phyloP scores from a whole-genome alignment of 2,888 invertebrate genomes.

The Apotomis capreana region DNA sequence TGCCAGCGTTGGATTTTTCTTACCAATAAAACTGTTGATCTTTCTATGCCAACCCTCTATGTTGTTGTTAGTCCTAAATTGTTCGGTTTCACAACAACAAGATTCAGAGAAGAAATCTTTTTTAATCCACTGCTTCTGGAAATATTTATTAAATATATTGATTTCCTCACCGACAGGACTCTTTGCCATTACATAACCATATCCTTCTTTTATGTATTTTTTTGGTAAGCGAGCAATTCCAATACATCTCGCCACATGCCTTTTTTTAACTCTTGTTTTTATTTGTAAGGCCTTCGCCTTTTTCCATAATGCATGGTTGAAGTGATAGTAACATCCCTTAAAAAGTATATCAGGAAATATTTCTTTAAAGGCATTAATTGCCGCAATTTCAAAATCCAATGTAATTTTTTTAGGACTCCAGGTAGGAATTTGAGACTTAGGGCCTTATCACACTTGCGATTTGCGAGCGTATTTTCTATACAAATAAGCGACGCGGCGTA shows the following conservation, averaged over 20 bases:
- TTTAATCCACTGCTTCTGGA: conserved; percentile 5
- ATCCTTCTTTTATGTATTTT: conserved; percentile 4
- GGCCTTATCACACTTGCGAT: no score
- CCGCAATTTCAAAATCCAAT: not conserved
- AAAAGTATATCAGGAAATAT: not conserved
- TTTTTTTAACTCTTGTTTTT: conserved; percentile 13
- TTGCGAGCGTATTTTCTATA: no score
- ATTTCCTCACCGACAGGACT: not conserved
- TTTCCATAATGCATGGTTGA: conserved; percentile 3
- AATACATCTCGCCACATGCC: conserved; percentile 13
- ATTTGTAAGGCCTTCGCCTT: conserved; percentile 6
- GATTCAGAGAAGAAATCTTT: conserved; percentile 6
- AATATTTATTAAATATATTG: conserved; percentile 5
- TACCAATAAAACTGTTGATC: conserved; percentile 11
- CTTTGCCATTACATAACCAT: not conserved
- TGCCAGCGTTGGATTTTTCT: conserved; percentile 2
- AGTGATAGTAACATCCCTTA: conserved; percentile 1
- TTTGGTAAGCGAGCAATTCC: conserved; percentile 8
- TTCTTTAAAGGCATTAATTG: not conserved
- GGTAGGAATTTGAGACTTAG: no score
- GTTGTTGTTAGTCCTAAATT: conserved; percentile 4
- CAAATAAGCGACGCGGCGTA: no score
- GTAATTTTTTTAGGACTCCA: conserved; percentile 4
- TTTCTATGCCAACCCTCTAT: conserved; percentile 12
- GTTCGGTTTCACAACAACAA: conserved; percentile 7